These are phyloP conservation scores for Chaetura pelagica DNA, from an alignment of 2,113 vertebrate genomes.

Conservation along the genomic window DNA sequence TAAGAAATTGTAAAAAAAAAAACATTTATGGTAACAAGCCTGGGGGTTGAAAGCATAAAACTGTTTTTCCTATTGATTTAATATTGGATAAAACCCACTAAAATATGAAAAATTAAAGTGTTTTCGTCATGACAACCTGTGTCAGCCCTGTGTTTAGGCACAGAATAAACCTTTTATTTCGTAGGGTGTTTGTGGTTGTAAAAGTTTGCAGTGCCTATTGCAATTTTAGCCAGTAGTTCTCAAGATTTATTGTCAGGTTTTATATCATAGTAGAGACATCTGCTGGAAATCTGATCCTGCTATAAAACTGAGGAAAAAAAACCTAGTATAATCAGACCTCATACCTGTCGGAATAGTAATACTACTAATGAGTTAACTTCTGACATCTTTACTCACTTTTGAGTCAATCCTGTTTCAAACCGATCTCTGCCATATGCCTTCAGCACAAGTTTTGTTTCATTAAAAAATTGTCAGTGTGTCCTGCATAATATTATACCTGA, in stretches of 20 bases:
- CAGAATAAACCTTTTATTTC: background rate
- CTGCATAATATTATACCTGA: background rate
- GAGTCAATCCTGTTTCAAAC: background rate
- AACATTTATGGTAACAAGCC: background rate
- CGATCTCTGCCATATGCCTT: background rate
- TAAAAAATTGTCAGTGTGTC: background rate
- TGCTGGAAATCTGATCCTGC: background rate
- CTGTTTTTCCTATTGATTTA: background rate
- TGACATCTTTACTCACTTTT: background rate
- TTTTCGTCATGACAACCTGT: background rate
- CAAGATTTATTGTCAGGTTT: conserved; percentile 25
- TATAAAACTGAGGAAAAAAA: background rate
- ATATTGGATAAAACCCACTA: background rate
- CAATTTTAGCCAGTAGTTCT: background rate
- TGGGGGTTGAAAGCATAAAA: background rate
- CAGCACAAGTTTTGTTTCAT: background rate
- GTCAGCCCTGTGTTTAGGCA: background rate
- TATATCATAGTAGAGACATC: background rate
- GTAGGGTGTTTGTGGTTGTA: background rate
- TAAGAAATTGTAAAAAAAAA: background rate
- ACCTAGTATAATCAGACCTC: background rate
- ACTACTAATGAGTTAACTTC: background rate
- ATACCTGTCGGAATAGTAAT: background rate
- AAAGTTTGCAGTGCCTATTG: background rate
- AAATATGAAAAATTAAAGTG: background rate